Evolutionary conservation across 1,140 invertebrate genomes (phyloP).

Genomic region (Magallana ariakensis): DNA sequence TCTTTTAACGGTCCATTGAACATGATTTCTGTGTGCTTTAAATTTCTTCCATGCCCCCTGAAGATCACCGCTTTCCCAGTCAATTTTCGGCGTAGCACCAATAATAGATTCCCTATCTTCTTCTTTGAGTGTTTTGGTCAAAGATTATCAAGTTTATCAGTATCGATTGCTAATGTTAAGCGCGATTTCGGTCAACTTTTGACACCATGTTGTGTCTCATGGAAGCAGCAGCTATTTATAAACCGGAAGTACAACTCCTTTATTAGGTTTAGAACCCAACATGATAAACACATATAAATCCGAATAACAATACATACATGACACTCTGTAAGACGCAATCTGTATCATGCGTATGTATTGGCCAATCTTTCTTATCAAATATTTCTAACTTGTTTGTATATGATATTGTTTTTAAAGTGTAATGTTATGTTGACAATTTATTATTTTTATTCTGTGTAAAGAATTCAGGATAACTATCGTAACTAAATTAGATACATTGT

Average conservation of each 20-base stretch:
- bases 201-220: background rate
- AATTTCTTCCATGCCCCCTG: slow-evolving; percentile 55
- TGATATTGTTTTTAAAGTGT: too few species aligned
- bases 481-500: too few species aligned
- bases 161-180: background rate
- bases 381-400: too few species aligned
- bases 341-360: too few species aligned
- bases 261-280: background rate
- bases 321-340: background rate
- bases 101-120: background rate
- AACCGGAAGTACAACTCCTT: background rate
- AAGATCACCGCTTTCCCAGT: slow-evolving; percentile 56
- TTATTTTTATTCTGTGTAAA: too few species aligned
- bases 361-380: too few species aligned
- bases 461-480: too few species aligned
- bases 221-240: background rate
- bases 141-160: background rate
- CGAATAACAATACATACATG: too few species aligned
- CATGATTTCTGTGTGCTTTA: slow-evolving; percentile 46
- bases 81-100: background rate
- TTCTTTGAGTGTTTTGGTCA: background rate
- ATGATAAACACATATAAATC: background rate
- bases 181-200: background rate
- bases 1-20: slow-evolving; percentile 54
- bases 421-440: too few species aligned